Conservation (phyloP, 2,113 vertebrate species). For the Myodes glareolus region DNA sequence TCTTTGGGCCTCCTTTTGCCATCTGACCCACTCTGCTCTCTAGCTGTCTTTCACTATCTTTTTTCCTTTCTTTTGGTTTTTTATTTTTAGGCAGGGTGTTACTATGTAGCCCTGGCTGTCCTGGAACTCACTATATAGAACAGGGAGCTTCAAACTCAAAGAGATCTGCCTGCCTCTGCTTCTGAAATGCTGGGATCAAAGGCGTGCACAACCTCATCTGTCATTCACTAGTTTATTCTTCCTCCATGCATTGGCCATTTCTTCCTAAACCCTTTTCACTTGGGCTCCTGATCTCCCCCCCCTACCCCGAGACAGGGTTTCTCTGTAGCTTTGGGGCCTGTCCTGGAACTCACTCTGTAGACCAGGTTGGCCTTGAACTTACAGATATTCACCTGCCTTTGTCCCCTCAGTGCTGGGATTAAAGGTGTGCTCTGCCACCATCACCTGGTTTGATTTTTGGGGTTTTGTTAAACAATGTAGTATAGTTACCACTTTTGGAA, state of each 20-base stretch:
- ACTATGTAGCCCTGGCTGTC: neutral
- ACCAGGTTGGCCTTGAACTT: too few species aligned
- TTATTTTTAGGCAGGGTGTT: neutral
- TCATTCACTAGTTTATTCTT: accelerated
- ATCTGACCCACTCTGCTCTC: too few species aligned
- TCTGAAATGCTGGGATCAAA: neutral
- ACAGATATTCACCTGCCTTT: too few species aligned
- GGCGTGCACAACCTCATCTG: accelerated
- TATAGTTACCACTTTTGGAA: accelerated
- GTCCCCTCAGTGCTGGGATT: too few species aligned
- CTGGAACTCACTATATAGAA: neutral
- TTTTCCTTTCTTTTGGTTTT: neutral
- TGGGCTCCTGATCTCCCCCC: neutral
- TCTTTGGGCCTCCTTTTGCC: neutral
- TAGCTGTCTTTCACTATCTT: too few species aligned
- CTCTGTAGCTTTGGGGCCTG: too few species aligned
- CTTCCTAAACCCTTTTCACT: neutral
- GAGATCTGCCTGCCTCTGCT: neutral
- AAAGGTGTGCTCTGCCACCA: too few species aligned
- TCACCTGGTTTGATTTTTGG: too few species aligned
- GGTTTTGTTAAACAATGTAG: neutral
- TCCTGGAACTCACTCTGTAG: too few species aligned
- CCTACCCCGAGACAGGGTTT: too few species aligned
- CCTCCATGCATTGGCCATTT: accelerated
- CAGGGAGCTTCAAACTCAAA: neutral